These are phyloP conservation scores for Apodemia zela DNA, from an alignment of 2,888 invertebrate genomes.

Conservation along the genomic window DNA sequence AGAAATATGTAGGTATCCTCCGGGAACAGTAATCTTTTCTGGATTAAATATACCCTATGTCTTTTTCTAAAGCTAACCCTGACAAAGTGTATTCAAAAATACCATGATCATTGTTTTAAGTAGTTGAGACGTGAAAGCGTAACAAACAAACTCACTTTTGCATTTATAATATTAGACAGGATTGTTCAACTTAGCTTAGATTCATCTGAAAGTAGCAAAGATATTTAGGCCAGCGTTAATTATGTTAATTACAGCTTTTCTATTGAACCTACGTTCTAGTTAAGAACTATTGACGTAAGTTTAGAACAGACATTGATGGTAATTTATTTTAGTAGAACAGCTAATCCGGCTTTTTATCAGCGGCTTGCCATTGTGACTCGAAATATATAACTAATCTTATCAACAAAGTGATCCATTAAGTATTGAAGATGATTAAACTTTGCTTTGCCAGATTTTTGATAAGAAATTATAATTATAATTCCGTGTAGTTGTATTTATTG, in stretches of 20 bases:
- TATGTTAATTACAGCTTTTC: constrained; percentile 3
- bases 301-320: background rate
- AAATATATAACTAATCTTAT: constrained; percentile 1
- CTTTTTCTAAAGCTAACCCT: no score
- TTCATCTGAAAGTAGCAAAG: background rate
- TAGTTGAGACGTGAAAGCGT: no score
- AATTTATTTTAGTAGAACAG: background rate
- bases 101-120: no score
- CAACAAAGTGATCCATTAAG: background rate
- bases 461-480: background rate
- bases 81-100: no score
- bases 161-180: no score
- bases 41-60: no score
- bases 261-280: background rate
- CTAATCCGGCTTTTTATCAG: background rate
- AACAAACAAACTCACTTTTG: no score
- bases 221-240: constrained; percentile 1
- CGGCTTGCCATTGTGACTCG: background rate
- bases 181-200: background rate
- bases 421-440: background rate
- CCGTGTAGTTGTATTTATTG: background rate
- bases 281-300: background rate
- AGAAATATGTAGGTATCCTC: no score
- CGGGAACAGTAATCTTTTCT: no score
- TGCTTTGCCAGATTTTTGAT: constrained; percentile 8